Evolutionary conservation across 2,113 vertebrate species (phyloP), one percentile per base, ranked within the genome.

Genomic region (Speoplatyrhinus poulsoni): DNA sequence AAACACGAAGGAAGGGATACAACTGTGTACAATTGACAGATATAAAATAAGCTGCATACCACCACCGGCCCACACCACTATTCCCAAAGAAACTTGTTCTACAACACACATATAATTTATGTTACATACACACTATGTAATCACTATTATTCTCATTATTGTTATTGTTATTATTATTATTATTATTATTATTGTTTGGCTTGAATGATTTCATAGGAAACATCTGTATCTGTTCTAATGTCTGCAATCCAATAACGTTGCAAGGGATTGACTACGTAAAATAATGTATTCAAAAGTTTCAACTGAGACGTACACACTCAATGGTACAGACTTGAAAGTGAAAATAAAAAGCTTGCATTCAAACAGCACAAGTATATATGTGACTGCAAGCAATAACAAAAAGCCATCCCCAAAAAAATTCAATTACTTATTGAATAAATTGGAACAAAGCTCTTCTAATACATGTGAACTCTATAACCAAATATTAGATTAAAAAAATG

Each of bases 381-480:
- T 85, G 86, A 87, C 73, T 82, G 90, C 91, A 86, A 93, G 87
- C 86, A 68, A 84, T 82, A 91, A 92, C 80, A 70, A 92, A 92
- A 92, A 84, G 36, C 36, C 36, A 5, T 8, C 87, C 87, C 67
- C 82, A 91, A 83, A 91, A 90, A 86, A 72, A 74, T 79, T 82
- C 68, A 84, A 87, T 87, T 84, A 88, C 81, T 87, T 77, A 82
- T 88, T 80, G 75, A 85, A 86, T 72, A 85, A 83, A 86, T 82
- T 84, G 75, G 84, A 91, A 92, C 83, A 87, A 91, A 88, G 79
- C 84, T 85, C 88, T 82, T 89, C 80, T 83, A 90, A 84, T 83
- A 91, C 88, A 88, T 85, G 88, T 92, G 90, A 91, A 87, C 79
- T 90, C 89, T 91, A 91, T 71, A 90, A 92, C 87, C 88, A 90